Evolutionary conservation across 1,140 invertebrate species (phyloP), one percentile per base, ranked within the genome.

Genomic region (Drosophila lowei): DNA sequence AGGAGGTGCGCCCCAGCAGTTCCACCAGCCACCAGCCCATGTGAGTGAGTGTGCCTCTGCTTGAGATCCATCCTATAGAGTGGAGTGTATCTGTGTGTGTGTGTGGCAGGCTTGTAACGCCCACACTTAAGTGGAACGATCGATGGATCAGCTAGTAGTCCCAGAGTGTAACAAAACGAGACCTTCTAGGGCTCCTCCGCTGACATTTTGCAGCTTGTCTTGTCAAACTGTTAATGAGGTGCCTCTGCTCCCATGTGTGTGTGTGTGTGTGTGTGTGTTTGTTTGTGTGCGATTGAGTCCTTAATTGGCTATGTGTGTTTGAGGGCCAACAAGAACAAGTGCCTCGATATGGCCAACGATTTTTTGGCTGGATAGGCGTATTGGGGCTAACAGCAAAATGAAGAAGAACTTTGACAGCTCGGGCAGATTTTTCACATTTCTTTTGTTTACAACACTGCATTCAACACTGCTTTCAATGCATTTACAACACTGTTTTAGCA

Each of bases 321-420:
- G 55, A 59, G 50, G 34, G 47, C 75, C 78, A 80, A 83, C 79
- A 83, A 84, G 79, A 80, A 83, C 79, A 81, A 81, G 79, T 84
- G 79, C 47, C 48, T 28, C 25, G 21, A 50, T 44, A 34, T 53
- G 47, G 44, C 62, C 7, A 25, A n/a, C 8, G 9, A 15, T 50
- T 50, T 50, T 34, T 42, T 5, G 48, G 48, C 48, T 48, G 28
- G 30, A 23, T 6, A 54, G 15, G 6, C 30, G 30, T 11, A 4
- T 11, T 34, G 30, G 34, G 34, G 4, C 3, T 38, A 13, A 13
- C 34, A 4, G 11, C 3, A 34, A 38, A 38, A 4, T 9, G 11
- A 13, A 38, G 34, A 38, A 30, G 6, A 63, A n/a, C 18, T 23
- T 38, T 38, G 11, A 38, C 34, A 47, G 44, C 30, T 38, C 9